These are phyloP conservation scores for Acrossocheilus fasciatus DNA, from an alignment of 2,797 vertebrate species.

Conservation along the genomic window DNA sequence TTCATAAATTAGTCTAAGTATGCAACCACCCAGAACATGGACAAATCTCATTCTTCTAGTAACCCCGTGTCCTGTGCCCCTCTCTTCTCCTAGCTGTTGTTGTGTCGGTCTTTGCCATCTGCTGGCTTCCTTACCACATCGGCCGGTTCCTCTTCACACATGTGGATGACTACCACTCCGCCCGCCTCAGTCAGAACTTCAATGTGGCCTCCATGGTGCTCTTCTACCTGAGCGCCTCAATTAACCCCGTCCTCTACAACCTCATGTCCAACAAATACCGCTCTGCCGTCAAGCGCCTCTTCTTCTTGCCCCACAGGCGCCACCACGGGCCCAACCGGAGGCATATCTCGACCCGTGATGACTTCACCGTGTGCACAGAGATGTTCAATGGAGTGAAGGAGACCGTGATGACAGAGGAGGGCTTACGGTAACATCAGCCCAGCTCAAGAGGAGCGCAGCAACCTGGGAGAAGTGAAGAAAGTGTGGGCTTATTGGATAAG, in stretches of 20 bases:
- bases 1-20: background rate
- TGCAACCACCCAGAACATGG: too few species aligned
- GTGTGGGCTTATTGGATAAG: background rate
- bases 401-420: background rate
- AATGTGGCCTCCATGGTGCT: slow-evolving; percentile 88
- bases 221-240: slow-evolving; percentile 89
- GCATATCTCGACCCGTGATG: slow-evolving; percentile 68
- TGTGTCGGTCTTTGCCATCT: slow-evolving; percentile 88
- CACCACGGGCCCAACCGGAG: slow-evolving; percentile 59
- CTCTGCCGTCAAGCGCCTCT: slow-evolving; percentile 82
- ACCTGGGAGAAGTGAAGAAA: background rate
- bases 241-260: slow-evolving; percentile 91
- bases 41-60: background rate
- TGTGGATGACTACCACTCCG: slow-evolving; percentile 77
- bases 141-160: slow-evolving; percentile 88
- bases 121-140: slow-evolving; percentile 90
- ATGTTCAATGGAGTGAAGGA: slow-evolving; percentile 72
- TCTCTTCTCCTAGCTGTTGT: slow-evolving; percentile 80
- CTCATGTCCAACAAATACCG: slow-evolving; percentile 88
- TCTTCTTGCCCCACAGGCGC: slow-evolving; percentile 70
- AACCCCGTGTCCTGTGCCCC: background rate
- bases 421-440: background rate
- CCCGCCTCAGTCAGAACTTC: slow-evolving; percentile 86
- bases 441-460: background rate
- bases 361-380: slow-evolving; percentile 72